Evolutionary conservation across 2,888 invertebrate genomes (phyloP).

Genomic region (Megastigmus dorsalis): DNA sequence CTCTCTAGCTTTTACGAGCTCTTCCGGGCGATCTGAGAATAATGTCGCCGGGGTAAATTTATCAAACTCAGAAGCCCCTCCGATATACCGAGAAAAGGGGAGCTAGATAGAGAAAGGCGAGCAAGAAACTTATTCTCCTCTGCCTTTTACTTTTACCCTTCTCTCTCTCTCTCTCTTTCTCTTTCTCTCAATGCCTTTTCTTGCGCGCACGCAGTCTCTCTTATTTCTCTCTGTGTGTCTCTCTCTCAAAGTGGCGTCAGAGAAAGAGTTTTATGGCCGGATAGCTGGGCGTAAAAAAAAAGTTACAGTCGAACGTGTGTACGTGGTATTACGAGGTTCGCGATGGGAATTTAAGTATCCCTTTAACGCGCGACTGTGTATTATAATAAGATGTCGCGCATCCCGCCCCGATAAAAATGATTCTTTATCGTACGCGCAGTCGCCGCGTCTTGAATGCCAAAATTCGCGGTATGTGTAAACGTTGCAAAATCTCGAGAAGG

Average conservation of each 20-base stretch:
- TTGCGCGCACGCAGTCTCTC: not conserved
- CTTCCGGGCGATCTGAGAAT: slow-evolving; percentile 23
- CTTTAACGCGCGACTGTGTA: too few species aligned
- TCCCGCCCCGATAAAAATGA: too few species aligned
- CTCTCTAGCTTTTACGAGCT: slow-evolving; percentile 25
- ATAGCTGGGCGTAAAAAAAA: not conserved
- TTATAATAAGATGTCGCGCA: too few species aligned
- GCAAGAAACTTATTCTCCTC: too few species aligned
- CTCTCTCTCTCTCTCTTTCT: not conserved
- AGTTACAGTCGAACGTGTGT: not conserved
- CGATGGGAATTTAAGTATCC: slow-evolving; percentile 13
- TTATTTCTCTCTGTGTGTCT: not conserved
- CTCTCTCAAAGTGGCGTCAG: not conserved
- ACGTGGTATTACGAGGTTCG: not conserved
- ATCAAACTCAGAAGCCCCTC: slow-evolving; percentile 8
- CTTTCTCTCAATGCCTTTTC: not conserved
- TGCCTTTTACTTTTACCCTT: too few species aligned
- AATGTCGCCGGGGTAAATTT: slow-evolving; percentile 28
- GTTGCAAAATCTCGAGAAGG: too few species aligned
- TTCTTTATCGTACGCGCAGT: too few species aligned
- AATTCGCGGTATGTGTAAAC: too few species aligned
- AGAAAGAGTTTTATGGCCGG: not conserved
- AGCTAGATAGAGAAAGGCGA: too few species aligned
- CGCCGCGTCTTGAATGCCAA: too few species aligned
- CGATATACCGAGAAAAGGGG: not conserved